phyloP scores from a whole-genome alignment of 2,113 vertebrate species.

The Pachyramphus minor region DNA sequence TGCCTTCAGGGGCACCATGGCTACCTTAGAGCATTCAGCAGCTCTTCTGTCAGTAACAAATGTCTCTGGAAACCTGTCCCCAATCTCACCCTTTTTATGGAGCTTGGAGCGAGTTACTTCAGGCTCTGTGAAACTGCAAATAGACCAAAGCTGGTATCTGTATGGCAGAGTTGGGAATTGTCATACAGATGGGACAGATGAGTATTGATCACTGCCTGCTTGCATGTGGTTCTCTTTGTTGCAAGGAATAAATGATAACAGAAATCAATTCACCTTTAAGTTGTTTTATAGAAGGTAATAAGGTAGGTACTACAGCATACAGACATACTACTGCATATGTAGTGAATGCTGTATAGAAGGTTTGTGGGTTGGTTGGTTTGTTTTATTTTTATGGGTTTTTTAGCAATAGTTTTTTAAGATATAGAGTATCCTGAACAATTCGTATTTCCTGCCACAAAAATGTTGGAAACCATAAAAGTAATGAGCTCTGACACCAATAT shows the following conservation, averaged over 20 bases:
- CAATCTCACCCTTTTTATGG: neutral
- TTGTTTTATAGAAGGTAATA: neutral
- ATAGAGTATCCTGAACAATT: neutral
- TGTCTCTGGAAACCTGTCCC: no score
- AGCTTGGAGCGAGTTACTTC: neutral
- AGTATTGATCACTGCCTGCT: neutral
- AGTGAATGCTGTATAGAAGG: neutral
- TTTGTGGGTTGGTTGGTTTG: neutral
- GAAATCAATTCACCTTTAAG: neutral
- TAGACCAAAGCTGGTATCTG: neutral
- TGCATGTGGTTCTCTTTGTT: neutral
- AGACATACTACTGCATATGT: rapidly evolving
- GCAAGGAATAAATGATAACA: neutral
- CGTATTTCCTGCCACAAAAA: neutral
- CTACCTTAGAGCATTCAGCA: rapidly evolving
- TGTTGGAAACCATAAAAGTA: neutral
- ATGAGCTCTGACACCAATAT: neutral
- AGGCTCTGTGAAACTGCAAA: neutral
- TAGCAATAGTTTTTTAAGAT: neutral
- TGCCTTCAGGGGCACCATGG: neutral
- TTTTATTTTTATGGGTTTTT: neutral
- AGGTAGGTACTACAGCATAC: neutral
- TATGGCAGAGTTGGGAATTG: neutral
- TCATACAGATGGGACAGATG: neutral
- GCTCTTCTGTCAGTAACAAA: neutral